Base-by-base conservation (phyloP, 2,888 invertebrate species). In the Agrotis segetum region DNA sequence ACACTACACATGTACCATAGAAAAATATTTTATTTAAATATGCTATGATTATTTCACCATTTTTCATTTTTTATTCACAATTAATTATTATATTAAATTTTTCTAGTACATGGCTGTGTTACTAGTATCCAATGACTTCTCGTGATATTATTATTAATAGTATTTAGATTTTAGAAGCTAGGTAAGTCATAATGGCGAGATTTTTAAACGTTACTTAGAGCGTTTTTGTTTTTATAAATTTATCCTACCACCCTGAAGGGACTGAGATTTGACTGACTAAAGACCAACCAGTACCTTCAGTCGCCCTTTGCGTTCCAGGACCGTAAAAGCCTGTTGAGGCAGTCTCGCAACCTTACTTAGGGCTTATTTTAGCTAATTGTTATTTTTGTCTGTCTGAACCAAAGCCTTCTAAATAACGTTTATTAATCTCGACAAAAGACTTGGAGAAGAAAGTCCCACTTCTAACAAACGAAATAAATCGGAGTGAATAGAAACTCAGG, bases 1-100 rank as follows among this genome's bases (percentile, higher is more conserved):
- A 77, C 29, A 58, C 65, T 79, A 79, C 74, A 63, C 77, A 72
- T 75, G 74, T 73, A 74, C 59, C 73, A 84, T 85, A 85, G 82
- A 85, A 85, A 80, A 84, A 85, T 85, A 85, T 77, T 82, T 74
- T 67, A 73, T 76, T 73, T 73, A 67, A 73, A 49, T 56, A 67
- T 52, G 24, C 76, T 77, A 67, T 77, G 66, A 60, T 63, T 71
- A 40, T 29, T 70, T 47, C 16, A 74, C 67, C 56, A 55, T 55
- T 67, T n/a, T 53, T 72, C 1, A 29, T 29, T 34, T 49, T 63
- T 52, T 66, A 80, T 68, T 75, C 76, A 80, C 75, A 60, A 59
- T 66, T 24, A 61, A 49, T 67, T 64, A 62, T 67, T 70, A 62
- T 70, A 29, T 65, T 79, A 66, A 29, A 80, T 67, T 74, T 71